These are phyloP conservation scores for Oscheius sp. DNA, from an alignment of 2,888 invertebrate species.

Conservation along the genomic window DNA sequence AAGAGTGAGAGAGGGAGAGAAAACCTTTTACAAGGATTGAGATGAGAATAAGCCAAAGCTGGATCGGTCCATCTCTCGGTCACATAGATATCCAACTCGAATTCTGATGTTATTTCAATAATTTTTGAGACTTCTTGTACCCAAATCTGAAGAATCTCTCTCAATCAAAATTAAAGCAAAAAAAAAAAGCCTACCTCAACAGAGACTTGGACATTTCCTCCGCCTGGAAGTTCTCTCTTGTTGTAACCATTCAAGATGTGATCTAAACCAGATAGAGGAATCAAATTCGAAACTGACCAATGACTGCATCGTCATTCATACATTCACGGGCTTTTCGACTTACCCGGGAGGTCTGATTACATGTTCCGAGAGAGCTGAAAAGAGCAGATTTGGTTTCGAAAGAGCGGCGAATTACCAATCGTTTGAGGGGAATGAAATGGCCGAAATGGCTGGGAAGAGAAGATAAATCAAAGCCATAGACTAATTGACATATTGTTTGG, in stretches of 20 bases:
- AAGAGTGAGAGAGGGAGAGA: background rate
- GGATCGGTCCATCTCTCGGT: constrained; percentile 70
- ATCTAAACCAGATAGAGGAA: constrained; percentile 32
- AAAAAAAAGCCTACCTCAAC: constrained; percentile 58
- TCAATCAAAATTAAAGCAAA: background rate
- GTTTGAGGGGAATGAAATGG: background rate
- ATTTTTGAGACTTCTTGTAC: constrained; percentile 71
- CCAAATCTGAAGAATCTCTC: constrained; percentile 64
- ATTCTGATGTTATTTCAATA: constrained; percentile 70
- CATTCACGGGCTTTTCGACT: background rate
- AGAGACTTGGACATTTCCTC: constrained; percentile 63
- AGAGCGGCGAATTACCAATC: background rate
- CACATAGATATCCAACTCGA: constrained; percentile 70
- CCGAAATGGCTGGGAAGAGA: constrained; percentile 5
- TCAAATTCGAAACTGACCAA: background rate
- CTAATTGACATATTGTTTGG: background rate
- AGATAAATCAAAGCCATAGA: background rate
- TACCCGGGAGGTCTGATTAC: background rate
- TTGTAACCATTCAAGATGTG: constrained; percentile 62
- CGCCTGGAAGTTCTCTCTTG: constrained; percentile 64
- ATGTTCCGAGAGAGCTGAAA: constrained; percentile 7
- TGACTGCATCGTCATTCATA: constrained; percentile 23
- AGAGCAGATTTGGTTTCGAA: background rate
- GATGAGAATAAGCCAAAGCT: constrained; percentile 62
- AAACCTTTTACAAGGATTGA: constrained; percentile 70